Evolutionary conservation across 2,888 invertebrate genomes (phyloP).

Genomic region (Melanchra persicariae): DNA sequence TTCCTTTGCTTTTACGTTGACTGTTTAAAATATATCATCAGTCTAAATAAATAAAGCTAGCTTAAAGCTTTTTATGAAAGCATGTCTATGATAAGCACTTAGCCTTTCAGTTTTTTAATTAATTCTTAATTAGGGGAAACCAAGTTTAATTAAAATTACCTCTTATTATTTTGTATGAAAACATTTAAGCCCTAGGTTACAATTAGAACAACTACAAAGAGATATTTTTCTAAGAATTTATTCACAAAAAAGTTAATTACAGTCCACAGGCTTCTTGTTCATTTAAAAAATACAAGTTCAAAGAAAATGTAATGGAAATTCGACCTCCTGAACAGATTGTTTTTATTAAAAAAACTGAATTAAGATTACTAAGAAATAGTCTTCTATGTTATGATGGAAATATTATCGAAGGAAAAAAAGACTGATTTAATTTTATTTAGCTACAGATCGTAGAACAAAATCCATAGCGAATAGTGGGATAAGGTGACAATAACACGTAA

Average conservation of each 20-base stretch:
- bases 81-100: neutral
- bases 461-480: neutral
- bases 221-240: neutral
- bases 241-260: conserved; percentile 18
- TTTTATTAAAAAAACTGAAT: neutral
- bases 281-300: conserved; percentile 14
- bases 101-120: too few species aligned
- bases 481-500: neutral
- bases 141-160: neutral
- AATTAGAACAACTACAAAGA: neutral
- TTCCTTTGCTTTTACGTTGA: conserved; percentile 5
- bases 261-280: neutral
- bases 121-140: neutral
- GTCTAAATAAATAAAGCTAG: neutral
- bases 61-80: too few species aligned
- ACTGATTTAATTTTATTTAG: neutral
- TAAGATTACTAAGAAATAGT: neutral
- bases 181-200: neutral
- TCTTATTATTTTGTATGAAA: conserved; percentile 3
- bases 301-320: neutral
- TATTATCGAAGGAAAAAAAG: too few species aligned
- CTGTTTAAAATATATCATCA: neutral
- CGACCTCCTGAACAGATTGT: neutral
- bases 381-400: neutral
- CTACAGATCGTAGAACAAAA: neutral